phyloP scores from a whole-genome alignment of 2,113 vertebrate genomes.

The Saccopteryx leptura region DNA sequence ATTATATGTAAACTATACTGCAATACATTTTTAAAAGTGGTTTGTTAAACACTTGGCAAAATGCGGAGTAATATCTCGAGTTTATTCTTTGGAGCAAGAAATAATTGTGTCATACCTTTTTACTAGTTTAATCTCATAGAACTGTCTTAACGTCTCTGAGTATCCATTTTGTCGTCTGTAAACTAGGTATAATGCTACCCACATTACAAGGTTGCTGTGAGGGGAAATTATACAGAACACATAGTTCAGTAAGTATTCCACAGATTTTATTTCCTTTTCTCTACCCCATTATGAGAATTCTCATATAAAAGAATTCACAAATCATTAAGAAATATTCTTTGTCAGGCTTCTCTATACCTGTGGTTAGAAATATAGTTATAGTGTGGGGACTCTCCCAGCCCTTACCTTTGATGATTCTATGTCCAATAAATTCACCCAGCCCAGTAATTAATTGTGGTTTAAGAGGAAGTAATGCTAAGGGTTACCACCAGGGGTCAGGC shows the following conservation, averaged over 20 bases:
- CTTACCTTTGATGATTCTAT: background rate
- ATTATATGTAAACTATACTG: background rate
- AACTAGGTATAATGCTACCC: background rate
- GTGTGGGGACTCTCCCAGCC: background rate
- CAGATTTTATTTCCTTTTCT: background rate
- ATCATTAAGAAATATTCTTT: background rate
- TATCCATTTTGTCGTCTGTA: background rate
- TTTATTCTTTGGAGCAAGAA: background rate
- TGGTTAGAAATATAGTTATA: background rate
- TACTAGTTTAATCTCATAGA: background rate
- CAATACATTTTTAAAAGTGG: background rate
- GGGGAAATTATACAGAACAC: background rate
- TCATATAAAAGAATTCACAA: background rate
- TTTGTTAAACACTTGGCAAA: background rate
- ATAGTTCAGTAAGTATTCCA: background rate
- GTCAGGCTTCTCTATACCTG: background rate
- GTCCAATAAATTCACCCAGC: background rate
- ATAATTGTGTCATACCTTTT: background rate
- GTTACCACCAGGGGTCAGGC: constrained; percentile 68
- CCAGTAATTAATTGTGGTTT: background rate
- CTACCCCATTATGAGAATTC: background rate
- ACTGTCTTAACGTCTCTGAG: background rate
- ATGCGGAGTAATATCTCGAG: background rate
- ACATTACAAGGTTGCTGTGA: background rate
- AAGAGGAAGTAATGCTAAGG: background rate